phyloP scores from a whole-genome alignment of 1,140 invertebrate genomes.

The Drosophila bocqueti region DNA sequence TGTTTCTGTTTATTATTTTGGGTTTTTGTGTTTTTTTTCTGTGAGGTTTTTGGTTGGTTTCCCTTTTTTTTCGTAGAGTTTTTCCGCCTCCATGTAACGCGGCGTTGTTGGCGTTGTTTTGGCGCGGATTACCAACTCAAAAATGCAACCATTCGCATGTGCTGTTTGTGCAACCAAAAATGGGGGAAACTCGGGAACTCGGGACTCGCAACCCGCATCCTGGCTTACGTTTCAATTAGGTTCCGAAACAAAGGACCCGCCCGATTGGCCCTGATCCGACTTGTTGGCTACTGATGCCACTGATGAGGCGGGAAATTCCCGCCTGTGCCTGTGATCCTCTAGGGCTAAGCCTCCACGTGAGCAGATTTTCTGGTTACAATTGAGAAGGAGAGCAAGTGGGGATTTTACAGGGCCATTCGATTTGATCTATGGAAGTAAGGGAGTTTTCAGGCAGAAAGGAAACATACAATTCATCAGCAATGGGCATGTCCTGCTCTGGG shows the following conservation, averaged over 20 bases:
- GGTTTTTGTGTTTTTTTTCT: not conserved
- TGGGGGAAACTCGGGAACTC: no score
- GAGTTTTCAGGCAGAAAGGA: no score
- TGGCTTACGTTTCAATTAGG: constrained; percentile 71
- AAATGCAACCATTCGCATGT: constrained; percentile 45
- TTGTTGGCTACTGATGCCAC: constrained; percentile 15
- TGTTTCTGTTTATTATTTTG: constrained; percentile 19
- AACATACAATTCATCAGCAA: no score
- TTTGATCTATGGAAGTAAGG: not conserved
- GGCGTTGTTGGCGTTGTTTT: constrained; percentile 31
- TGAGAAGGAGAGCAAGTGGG: not conserved
- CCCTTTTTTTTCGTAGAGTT: not conserved
- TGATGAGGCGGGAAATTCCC: not conserved
- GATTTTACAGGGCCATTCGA: not conserved
- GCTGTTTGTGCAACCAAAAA: constrained; percentile 25
- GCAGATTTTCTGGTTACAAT: not conserved
- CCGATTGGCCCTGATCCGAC: constrained; percentile 43
- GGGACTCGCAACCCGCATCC: not conserved
- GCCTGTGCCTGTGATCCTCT: not conserved
- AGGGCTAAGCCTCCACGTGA: not conserved
- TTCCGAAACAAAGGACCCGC: constrained; percentile 16
- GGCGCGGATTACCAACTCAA: constrained; percentile 71
- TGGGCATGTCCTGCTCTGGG: no score
- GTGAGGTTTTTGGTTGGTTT: not conserved
- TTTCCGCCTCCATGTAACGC: constrained; percentile 3